Conservation (phyloP, 2,888 invertebrate genomes). For the Diplolepis rosae region DNA sequence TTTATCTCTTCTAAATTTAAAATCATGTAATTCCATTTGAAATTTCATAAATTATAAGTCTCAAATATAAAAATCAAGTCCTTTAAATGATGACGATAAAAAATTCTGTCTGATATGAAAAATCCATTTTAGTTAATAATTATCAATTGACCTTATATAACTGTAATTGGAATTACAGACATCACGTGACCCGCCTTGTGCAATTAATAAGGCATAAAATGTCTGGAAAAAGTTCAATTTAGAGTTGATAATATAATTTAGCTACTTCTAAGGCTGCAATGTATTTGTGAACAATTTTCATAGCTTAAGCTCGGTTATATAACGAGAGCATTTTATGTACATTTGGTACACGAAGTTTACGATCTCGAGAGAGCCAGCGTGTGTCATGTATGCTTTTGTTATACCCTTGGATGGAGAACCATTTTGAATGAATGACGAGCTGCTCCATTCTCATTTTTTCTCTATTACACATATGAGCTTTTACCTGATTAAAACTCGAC, state of each 20-base stretch:
- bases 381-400: conserved; percentile 26
- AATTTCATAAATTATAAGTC: too few relatives aligned
- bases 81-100: too few relatives aligned
- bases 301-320: not conserved
- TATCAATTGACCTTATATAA: not conserved
- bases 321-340: not conserved
- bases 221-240: not conserved
- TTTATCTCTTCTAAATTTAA: not conserved
- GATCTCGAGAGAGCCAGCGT: conserved; percentile 21
- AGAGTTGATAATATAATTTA: conserved; percentile 11
- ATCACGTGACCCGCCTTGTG: not conserved
- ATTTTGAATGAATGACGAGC: conserved; percentile 28
- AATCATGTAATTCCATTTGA: not conserved
- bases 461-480: conserved; percentile 28
- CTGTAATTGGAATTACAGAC: not conserved
- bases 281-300: not conserved
- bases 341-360: not conserved
- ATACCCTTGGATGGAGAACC: conserved; percentile 16
- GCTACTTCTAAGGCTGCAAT: not conserved
- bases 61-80: too few relatives aligned
- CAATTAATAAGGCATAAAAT: not conserved
- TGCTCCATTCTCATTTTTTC: conserved; percentile 28
- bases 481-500: conserved; percentile 26
- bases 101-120: too few relatives aligned
- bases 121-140: too few relatives aligned